These are phyloP conservation scores for Erythrocercus mccallii DNA, from an alignment of 2,113 vertebrate species.

Conservation along the genomic window DNA sequence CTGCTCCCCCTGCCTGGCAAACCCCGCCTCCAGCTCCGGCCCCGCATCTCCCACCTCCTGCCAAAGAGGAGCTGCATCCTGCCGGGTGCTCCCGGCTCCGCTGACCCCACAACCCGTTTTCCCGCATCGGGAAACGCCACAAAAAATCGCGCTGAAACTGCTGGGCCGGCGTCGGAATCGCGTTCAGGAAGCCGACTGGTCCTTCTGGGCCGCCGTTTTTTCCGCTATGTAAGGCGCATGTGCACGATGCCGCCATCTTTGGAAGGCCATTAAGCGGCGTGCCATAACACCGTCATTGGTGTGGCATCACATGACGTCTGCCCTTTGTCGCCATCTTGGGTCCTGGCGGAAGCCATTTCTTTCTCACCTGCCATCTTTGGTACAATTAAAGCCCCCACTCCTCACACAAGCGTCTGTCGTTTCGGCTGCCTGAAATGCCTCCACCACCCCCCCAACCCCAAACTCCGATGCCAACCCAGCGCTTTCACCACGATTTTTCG, in stretches of 20 bases:
- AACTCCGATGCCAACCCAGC: no score
- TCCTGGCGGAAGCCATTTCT: not conserved
- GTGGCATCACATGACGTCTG: fast-evolving
- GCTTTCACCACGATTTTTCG: not conserved
- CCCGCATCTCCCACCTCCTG: not conserved
- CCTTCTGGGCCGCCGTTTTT: fast-evolving
- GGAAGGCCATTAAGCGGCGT: fast-evolving
- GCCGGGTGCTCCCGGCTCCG: not conserved
- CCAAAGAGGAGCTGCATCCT: not conserved
- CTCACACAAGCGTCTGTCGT: fast-evolving
- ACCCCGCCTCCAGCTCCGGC: no score
- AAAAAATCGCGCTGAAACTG: no score
- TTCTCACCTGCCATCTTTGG: not conserved
- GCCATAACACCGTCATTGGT: fast-evolving
- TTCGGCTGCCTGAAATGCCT: not conserved
- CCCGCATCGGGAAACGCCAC: not conserved
- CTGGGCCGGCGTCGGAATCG: fast-evolving
- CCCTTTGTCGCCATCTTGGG: fast-evolving
- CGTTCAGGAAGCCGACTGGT: fast-evolving
- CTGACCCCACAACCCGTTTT: not conserved
- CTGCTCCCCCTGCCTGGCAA: no score
- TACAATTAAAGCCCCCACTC: fast-evolving
- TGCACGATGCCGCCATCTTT: fast-evolving
- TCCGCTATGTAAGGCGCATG: fast-evolving
- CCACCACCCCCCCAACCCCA: not conserved